Percentiles rank a stretch among this genome's conserved stretches.
phyloP scores from a whole-genome alignment of 2,888 invertebrate genomes.

The Zhuqinia jingwanae region DNA sequence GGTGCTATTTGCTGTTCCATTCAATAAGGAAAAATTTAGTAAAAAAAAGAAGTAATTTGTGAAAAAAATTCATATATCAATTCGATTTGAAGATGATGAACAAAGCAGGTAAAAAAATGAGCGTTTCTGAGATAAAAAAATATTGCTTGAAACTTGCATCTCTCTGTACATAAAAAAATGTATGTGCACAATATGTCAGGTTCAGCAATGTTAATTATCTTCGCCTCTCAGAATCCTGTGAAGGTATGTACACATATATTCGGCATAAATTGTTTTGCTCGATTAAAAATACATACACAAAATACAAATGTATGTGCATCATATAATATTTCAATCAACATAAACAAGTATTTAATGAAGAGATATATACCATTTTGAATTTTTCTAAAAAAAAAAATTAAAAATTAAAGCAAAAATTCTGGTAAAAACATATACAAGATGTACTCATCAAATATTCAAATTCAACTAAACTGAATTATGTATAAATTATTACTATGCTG shows the following conservation, averaged over 20 bases:
- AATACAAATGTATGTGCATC: no score
- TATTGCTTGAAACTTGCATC: no score
- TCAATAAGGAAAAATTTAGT: slow-evolving; percentile 70
- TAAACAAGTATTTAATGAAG: not conserved
- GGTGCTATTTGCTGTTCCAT: slow-evolving; percentile 79
- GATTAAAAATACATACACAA: no score
- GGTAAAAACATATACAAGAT: not conserved
- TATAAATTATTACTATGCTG: not conserved
- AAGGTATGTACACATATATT: no score
- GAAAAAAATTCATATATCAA: not conserved
- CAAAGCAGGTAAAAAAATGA: not conserved
- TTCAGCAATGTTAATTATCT: no score
- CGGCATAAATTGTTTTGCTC: no score
- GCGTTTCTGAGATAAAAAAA: no score
- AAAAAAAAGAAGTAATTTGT: not conserved
- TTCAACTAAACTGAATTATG: not conserved
- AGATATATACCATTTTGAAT: not conserved
- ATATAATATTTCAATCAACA: no score
- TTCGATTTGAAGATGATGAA: not conserved
- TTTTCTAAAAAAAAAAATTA: not conserved
- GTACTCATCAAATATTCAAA: not conserved
- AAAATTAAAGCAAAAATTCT: not conserved
- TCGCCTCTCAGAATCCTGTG: no score
- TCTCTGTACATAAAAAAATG: no score
- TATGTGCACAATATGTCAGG: no score